Percentiles rank a stretch among this genome's conserved stretches.
Conservation (phyloP, 2,113 vertebrate genomes). For the Bos indicus region DNA sequence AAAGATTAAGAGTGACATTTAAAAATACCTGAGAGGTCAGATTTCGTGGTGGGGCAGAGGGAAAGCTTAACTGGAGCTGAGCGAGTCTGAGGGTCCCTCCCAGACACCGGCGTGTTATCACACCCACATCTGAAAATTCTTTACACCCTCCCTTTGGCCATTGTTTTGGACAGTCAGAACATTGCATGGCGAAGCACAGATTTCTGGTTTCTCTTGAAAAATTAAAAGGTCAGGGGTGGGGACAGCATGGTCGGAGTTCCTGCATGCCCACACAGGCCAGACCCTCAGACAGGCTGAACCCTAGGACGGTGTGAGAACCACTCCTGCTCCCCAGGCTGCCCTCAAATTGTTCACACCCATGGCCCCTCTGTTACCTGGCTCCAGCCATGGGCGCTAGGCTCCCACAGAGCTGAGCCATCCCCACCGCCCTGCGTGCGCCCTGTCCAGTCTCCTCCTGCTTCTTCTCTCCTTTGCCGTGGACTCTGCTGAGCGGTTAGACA, state of each 20-base stretch:
- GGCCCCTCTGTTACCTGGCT: neutral
- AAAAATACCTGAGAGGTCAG: neutral
- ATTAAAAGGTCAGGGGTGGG: neutral
- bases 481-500: neutral
- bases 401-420: neutral
- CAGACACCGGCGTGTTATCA: rapidly evolving
- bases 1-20: neutral
- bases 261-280: rapidly evolving
- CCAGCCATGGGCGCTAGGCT: rapidly evolving
- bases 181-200: neutral
- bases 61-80: neutral
- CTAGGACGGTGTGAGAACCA: neutral
- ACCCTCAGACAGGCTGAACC: rapidly evolving
- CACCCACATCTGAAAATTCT: neutral
- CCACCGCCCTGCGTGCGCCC: rapidly evolving
- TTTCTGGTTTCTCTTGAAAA: neutral
- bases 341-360: rapidly evolving
- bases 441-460: rapidly evolving
- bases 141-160: neutral
- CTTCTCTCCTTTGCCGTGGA: neutral
- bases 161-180: neutral
- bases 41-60: rapidly evolving
- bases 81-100: rapidly evolving
- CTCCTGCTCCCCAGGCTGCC: neutral
- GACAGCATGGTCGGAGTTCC: rapidly evolving